Evolutionary conservation across 2,888 invertebrate species (phyloP).

Genomic region (Synanthedon formicaeformis): DNA sequence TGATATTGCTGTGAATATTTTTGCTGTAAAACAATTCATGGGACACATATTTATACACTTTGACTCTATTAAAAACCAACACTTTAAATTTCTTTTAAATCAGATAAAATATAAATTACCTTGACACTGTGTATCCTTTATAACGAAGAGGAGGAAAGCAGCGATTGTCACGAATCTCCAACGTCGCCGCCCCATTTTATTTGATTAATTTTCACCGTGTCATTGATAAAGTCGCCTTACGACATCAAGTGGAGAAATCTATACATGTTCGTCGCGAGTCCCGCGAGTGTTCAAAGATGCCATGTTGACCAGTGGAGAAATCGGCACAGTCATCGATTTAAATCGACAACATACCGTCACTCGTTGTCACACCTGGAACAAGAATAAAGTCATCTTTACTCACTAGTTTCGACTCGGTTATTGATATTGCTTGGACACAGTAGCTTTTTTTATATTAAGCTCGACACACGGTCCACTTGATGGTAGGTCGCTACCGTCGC

Average conservation of each 20-base stretch:
- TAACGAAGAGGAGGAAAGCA: slow-evolving; percentile 50
- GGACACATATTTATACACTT: too few relatives aligned
- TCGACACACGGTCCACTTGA: too few relatives aligned
- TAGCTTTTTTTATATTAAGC: too few relatives aligned
- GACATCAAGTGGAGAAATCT: slow-evolving; percentile 16
- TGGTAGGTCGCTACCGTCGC: too few relatives aligned
- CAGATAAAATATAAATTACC: slow-evolving; percentile 22
- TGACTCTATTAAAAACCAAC: too few relatives aligned
- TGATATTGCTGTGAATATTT: too few relatives aligned
- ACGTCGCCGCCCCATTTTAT: slow-evolving; percentile 58
- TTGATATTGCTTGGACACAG: too few relatives aligned
- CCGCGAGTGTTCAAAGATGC: slow-evolving; percentile 19
- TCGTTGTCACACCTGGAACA: slow-evolving; percentile 55
- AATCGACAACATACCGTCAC: slow-evolving; percentile 30
- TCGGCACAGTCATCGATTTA: slow-evolving; percentile 24
- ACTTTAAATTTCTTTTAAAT: too few relatives aligned
- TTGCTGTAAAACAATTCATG: too few relatives aligned
- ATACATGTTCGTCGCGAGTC: slow-evolving; percentile 26
- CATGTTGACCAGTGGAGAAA: slow-evolving; percentile 32
- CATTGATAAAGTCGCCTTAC: slow-evolving; percentile 36
- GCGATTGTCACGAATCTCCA: slow-evolving; percentile 58
- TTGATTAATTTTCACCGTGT: slow-evolving; percentile 48
- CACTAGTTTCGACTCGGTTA: too few relatives aligned
- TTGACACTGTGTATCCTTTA: slow-evolving; percentile 58
- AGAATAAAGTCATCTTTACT: slow-evolving; percentile 11